A percentile compares a stretch with the other conserved stretches of the same genome.
These are phyloP conservation scores for Bembecia ichneumoniformis DNA, from an alignment of 2,888 invertebrate genomes.

Conservation along the genomic window DNA sequence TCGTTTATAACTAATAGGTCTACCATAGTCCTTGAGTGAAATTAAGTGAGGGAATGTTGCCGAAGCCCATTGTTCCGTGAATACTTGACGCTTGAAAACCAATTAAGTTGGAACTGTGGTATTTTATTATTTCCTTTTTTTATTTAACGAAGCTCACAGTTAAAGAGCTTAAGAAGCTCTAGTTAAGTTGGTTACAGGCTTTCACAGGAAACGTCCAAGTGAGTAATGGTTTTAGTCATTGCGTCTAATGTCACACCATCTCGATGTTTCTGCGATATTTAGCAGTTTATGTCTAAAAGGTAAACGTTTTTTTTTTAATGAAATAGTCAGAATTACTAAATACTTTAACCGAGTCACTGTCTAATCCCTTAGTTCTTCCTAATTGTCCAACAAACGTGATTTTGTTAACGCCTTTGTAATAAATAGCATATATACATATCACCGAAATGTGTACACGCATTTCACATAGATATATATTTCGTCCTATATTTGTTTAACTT, in stretches of 20 bases:
- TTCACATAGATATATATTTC: too few species aligned
- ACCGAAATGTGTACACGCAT: too few species aligned
- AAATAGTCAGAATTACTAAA: too few species aligned
- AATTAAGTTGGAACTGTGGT: not conserved
- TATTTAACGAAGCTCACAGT: conserved; percentile 8
- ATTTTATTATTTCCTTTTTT: conserved; percentile 4
- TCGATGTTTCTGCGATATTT: conserved; percentile 6
- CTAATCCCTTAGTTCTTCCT: too few species aligned
- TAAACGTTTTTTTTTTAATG: too few species aligned
- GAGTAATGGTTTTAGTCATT: conserved; percentile 26
- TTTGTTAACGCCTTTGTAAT: too few species aligned
- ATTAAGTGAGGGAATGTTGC: conserved; percentile 7
- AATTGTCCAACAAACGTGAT: too few species aligned
- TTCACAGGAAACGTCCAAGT: conserved; percentile 15
- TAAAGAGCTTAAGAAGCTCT: conserved; percentile 8
- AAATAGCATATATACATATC: too few species aligned
- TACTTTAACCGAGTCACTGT: too few species aligned
- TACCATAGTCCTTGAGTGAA: not conserved
- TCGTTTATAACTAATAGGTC: not conserved
- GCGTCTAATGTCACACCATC: not conserved
- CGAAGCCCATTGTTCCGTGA: conserved; percentile 22
- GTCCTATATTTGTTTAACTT: too few species aligned
- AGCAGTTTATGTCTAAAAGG: not conserved
- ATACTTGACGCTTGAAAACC: conserved; percentile 17
- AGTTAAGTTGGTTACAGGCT: conserved; percentile 13